Base-by-base conservation (phyloP, 2,797 vertebrate species). In the Chrysocyon brachyurus region DNA sequence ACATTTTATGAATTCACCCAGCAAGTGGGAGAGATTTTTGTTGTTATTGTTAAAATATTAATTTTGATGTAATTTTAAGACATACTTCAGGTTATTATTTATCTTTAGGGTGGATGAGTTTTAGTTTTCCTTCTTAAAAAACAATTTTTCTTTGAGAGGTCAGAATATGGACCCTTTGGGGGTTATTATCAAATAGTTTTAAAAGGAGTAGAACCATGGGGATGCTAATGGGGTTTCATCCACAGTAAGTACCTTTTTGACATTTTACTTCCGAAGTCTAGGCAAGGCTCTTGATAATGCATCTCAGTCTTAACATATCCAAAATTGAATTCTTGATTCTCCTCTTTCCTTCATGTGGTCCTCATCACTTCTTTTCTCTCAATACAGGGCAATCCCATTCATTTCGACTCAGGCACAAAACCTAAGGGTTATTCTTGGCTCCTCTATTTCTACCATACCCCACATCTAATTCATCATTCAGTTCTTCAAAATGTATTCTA, bases 371-470 rank as follows among this genome's bases (percentile, higher is more conserved):
- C 2, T 89, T 94, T 90, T 89, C 28, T 75, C 40, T 17, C 5
- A 12, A 3, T 28, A 87, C 59, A 54, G 63, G 16, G 2, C 12
- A 78, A 77, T 49, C 46, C 52, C 49, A 68, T 59, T 86, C 7
- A 94, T 87, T 95, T 89, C 61, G 26, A n/a, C n/a, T 88, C 52
- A 73, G n/a, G n/a, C 68, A 36, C 3, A 73, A 90, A 94, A 79
- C 31, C 64, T 87, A 87, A 89, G 26, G 16, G 36, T 89, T 88
- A 56, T 89, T 94, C 46, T 91, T 75, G 79, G 52, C 15, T 90
- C 6, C 24, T 33, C 21, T 79, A 40, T 87, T 93, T 87, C 46
- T 90, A 26, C 36, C 14, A 77, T 46, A 87, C 6, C 3, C 19
- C 19, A 79, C 28, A 82, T 86, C 17, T 15, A 70, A 70, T 70